Evolutionary conservation across 2,888 invertebrate genomes (phyloP).

Genomic region (Tenthredo scrophulariae): DNA sequence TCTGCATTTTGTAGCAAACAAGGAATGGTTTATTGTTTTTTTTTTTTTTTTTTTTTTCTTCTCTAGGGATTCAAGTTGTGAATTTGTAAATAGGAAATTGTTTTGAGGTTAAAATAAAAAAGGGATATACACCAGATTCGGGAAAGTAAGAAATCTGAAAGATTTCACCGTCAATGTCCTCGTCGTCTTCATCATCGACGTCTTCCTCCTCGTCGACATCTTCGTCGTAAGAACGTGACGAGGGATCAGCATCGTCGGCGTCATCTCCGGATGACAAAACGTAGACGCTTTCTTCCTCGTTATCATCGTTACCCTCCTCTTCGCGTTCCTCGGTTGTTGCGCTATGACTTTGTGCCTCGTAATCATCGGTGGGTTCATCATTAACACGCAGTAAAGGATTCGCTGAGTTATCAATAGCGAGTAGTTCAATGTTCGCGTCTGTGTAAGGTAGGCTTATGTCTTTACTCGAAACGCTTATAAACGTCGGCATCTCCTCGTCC

Average conservation of each 20-base stretch:
- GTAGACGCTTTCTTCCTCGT: conserved; percentile 67
- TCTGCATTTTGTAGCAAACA: not conserved
- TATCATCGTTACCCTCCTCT: conserved; percentile 47
- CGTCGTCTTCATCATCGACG: conserved; percentile 64
- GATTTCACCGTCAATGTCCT: conserved; percentile 63
- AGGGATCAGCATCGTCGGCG: conserved; percentile 61
- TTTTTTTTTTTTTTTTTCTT: not conserved
- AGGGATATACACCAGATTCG: conserved; percentile 42
- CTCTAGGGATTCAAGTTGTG: not conserved
- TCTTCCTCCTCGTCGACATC: conserved; percentile 61
- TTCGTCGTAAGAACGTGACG: conserved; percentile 56
- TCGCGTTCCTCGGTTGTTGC: conserved; percentile 53
- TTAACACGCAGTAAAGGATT: conserved; percentile 4
- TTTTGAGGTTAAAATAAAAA: conserved; percentile 14
- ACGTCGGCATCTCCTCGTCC: conserved; percentile 73
- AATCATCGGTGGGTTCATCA: not conserved
- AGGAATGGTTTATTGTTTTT: not conserved
- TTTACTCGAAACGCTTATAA: conserved; percentile 65
- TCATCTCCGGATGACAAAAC: conserved; percentile 67
- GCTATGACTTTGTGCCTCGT: conserved; percentile 29
- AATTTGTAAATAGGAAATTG: not conserved
- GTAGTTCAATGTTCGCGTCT: conserved; percentile 26
- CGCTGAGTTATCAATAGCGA: conserved; percentile 27
- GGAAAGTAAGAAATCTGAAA: conserved; percentile 48
- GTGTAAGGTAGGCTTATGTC: conserved; percentile 45